Base-by-base conservation (phyloP, 2,888 invertebrate genomes). In the Rhorus exstirpatorius region DNA sequence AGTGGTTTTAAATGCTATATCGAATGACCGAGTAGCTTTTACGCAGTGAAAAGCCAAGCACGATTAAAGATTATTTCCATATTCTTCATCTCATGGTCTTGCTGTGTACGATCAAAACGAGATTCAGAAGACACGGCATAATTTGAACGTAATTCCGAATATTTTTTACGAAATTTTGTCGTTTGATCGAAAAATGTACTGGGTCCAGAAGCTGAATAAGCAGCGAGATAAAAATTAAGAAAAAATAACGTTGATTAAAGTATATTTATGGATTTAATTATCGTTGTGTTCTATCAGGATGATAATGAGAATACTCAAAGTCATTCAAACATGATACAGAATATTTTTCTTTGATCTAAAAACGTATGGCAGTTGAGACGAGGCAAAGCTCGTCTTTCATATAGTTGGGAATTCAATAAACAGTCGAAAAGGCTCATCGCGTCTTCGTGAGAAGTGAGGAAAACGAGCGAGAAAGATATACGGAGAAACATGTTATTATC, bases 1-100 rank as follows among this genome's bases (percentile, higher is more conserved):
- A 87, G 86, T 85, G 84, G 83, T 83, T 84, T 81, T 63, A 71
- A 51, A 46, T 55, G 68, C 78, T 63, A 78, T 84, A 76, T 85
- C 84, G 72, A 83, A 77, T 84, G 80, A 79, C 83, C 49, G 72
- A 74, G 70, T 51, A 46, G 70, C 35, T 44, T 71, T n/a, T 63
- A 51, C 58, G 60, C 2, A 60, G 35, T 14, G 8, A 12, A 44
- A 44, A 60, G 46, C 26, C 35, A 21, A 35, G 51, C 38, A 12
- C 38, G 21, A 12, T 7, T 21, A 21, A 35, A 35, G 35, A 51
- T 58, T 19, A 58, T 71, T 71, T 44, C 7, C 44, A 17, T 19
- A 31, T 46, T 41, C 53, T 53, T 41, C n/a, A 31, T 26, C 49
- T 6, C 19, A 31, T 35, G 3, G 63, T 44, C 19, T 44, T 6